Evolutionary conservation across 1,140 invertebrate genomes (phyloP).

Genomic region (Scaptodrosophila lebanonensis): DNA sequence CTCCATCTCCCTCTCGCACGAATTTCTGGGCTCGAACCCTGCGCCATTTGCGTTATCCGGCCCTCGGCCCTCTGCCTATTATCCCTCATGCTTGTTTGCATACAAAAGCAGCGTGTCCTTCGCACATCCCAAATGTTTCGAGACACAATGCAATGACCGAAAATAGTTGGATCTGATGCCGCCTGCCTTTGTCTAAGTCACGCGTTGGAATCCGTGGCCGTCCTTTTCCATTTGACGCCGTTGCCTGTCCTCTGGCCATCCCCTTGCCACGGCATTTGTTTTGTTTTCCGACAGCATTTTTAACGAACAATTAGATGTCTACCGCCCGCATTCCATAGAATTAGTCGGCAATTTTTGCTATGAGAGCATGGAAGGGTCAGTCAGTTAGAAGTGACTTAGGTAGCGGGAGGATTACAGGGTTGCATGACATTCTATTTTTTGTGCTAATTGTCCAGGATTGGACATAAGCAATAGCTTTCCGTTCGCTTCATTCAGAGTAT

Average conservation of each 20-base stretch:
- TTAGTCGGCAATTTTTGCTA: slow-evolving; percentile 38
- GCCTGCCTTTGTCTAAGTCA: slow-evolving; percentile 44
- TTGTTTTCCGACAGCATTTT: slow-evolving; percentile 21
- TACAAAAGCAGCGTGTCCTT: slow-evolving; percentile 42
- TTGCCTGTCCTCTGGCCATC: too few species aligned
- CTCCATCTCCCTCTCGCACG: background rate
- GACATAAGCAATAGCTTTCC: too few species aligned
- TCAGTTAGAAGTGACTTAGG: background rate
- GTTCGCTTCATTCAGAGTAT: too few species aligned
- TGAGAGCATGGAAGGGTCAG: slow-evolving; percentile 19
- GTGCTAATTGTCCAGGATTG: too few species aligned
- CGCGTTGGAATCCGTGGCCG: slow-evolving; percentile 22
- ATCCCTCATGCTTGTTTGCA: slow-evolving; percentile 25
- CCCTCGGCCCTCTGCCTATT: slow-evolving; percentile 34
- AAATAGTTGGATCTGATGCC: background rate
- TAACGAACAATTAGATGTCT: slow-evolving; percentile 21
- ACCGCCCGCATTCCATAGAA: slow-evolving; percentile 64
- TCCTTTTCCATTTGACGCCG: background rate
- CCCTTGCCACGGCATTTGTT: slow-evolving; percentile 30
- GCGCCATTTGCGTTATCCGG: slow-evolving; percentile 37
- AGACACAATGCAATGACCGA: too few species aligned
- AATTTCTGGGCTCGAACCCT: background rate
- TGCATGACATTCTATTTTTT: too few species aligned
- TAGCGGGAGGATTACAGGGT: background rate
- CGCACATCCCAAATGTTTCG: slow-evolving; percentile 1